phyloP scores from a whole-genome alignment of 2,797 vertebrate genomes.

The Acanthurus tractus region DNA sequence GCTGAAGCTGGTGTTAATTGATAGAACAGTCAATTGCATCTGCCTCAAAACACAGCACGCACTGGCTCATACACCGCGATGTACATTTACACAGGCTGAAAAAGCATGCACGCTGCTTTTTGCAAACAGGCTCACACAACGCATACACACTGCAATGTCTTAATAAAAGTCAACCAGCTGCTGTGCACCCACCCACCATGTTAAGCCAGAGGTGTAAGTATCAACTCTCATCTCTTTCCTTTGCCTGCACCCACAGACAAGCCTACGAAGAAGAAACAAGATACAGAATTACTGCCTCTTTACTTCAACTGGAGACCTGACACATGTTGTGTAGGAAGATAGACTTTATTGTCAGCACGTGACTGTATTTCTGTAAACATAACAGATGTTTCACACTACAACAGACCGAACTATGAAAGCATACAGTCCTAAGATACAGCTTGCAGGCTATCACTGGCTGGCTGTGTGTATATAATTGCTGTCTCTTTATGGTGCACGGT shows the following conservation, averaged over 20 bases:
- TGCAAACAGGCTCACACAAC: conserved; percentile 6
- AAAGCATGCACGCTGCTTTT: background rate
- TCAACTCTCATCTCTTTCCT: conserved; percentile 67
- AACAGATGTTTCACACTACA: conserved; percentile 60
- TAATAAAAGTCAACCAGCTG: conserved; percentile 78
- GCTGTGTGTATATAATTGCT: conserved; percentile 60
- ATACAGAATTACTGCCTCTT: conserved; percentile 77
- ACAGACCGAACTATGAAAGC: conserved; percentile 33
- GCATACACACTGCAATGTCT: conserved; percentile 46
- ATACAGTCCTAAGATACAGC: conserved; percentile 43
- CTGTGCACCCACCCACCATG: conserved; percentile 72
- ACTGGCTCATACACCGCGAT: conserved; percentile 21
- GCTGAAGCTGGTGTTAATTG: conserved; percentile 62
- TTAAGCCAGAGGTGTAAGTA: conserved; percentile 76
- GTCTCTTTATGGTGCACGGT: conserved; percentile 56
- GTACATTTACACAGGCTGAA: conserved; percentile 34
- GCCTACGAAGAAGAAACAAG: conserved; percentile 75
- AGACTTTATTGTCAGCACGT: conserved; percentile 74
- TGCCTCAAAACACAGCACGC: conserved; percentile 26
- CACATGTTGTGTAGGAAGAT: conserved; percentile 80
- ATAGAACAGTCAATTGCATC: conserved; percentile 51
- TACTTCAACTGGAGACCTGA: conserved; percentile 75
- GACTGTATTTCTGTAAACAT: conserved; percentile 61
- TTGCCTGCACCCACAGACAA: conserved; percentile 73
- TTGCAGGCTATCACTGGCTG: conserved; percentile 36